Evolutionary conservation across 2,797 vertebrate species (phyloP).

Genomic region (Synaphobranchus kaupii): DNA sequence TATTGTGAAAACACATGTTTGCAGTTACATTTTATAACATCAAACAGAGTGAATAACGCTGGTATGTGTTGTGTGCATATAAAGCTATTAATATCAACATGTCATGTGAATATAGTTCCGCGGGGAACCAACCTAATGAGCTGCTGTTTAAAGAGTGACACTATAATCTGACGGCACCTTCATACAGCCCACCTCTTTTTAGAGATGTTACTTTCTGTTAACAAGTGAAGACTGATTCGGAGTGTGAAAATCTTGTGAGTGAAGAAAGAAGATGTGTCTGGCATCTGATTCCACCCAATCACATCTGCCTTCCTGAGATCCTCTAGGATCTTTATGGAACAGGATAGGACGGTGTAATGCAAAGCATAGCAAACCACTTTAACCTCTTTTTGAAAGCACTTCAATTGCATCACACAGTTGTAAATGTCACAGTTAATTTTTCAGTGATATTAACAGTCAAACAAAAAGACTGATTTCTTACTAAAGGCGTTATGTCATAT

Average conservation of each 20-base stretch:
- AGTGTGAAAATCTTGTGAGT: slow-evolving; percentile 61
- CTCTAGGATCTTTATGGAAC: slow-evolving; percentile 2
- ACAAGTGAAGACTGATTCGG: slow-evolving; percentile 54
- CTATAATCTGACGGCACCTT: slow-evolving; percentile 52
- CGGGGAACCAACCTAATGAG: slow-evolving; percentile 48
- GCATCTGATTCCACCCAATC: slow-evolving; percentile 45
- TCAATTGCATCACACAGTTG: background rate
- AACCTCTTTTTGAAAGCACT: background rate
- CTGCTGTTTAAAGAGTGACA: slow-evolving; percentile 41
- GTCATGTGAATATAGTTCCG: slow-evolving; percentile 49
- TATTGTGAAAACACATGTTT: background rate
- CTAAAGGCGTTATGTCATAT: background rate
- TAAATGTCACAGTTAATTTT: background rate
- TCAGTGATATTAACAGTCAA: background rate
- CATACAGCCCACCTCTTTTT: slow-evolving; percentile 37
- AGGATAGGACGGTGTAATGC: slow-evolving; percentile 30
- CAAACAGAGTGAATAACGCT: background rate
- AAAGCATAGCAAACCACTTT: slow-evolving; percentile 39
- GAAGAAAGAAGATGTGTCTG: slow-evolving; percentile 55
- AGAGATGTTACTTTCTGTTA: slow-evolving; percentile 54
- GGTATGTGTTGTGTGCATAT: background rate
- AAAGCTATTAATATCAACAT: slow-evolving; percentile 44
- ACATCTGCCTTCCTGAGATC: slow-evolving; percentile 52
- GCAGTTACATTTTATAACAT: background rate
- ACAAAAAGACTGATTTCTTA: background rate